phyloP scores from a whole-genome alignment of 2,888 invertebrate genomes.

The Camptogramma bilineatum region DNA sequence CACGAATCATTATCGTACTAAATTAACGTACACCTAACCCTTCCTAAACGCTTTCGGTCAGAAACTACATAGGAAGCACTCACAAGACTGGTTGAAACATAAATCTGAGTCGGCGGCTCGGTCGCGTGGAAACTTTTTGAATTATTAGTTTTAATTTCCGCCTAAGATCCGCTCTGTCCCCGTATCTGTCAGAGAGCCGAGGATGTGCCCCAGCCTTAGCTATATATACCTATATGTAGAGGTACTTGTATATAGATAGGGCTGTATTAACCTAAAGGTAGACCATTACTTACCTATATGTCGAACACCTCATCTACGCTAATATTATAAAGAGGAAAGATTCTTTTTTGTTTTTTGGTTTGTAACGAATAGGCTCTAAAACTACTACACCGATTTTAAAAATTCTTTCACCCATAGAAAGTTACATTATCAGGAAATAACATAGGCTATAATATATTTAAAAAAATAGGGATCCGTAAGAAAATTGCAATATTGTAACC shows the following conservation, averaged over 20 bases:
- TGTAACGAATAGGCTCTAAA: no score
- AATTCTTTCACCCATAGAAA: no score
- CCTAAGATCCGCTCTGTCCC: conserved; percentile 81
- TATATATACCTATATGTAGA: conserved; percentile 33
- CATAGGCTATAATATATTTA: no score
- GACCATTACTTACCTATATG: no score
- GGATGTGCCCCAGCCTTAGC: conserved; percentile 47
- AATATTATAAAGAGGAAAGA: no score
- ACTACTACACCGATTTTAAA: no score
- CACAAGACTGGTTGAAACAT: conserved; percentile 80
- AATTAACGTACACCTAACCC: conserved; percentile 36
- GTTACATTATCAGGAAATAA: no score
- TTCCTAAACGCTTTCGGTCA: conserved; percentile 54
- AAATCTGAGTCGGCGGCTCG: conserved; percentile 81
- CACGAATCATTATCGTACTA: neutral
- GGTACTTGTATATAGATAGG: conserved; percentile 43
- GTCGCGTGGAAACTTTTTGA: conserved; percentile 85
- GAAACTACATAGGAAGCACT: conserved; percentile 68
- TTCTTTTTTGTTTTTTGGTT: no score
- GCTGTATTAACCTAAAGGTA: conserved; percentile 1
- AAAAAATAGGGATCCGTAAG: no score
- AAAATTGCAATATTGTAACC: no score
- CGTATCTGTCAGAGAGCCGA: conserved; percentile 79
- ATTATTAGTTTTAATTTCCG: conserved; percentile 87
- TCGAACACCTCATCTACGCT: no score